Percentiles rank a stretch among this genome's conserved stretches.
Conservation (phyloP, 2,888 invertebrate genomes). For the Drosophila peninsularis region DNA sequence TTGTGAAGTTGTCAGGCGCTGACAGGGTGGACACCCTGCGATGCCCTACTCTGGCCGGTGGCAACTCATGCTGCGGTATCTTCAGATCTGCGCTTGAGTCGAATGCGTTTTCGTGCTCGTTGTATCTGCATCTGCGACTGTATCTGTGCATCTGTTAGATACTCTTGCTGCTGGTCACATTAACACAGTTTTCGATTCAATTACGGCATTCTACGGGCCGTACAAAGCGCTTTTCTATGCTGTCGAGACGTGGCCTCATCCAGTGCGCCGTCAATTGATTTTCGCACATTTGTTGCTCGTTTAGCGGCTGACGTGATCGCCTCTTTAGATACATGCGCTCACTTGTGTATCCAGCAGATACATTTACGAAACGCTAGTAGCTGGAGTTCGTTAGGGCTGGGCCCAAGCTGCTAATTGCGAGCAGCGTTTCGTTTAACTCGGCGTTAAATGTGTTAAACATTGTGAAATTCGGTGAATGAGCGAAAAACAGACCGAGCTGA, state of each 20-base stretch:
- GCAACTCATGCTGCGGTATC: slow-evolving; percentile 47
- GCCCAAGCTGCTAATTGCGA: slow-evolving; percentile 57
- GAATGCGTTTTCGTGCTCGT: slow-evolving; percentile 44
- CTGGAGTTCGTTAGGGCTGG: slow-evolving; percentile 15
- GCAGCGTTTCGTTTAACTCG: slow-evolving; percentile 47
- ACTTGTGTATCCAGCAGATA: slow-evolving; percentile 29
- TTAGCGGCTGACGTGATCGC: slow-evolving; percentile 64
- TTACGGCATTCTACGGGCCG: slow-evolving; percentile 53
- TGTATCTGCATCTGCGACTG: not conserved
- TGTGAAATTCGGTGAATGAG: slow-evolving; percentile 4
- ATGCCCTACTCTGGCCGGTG: slow-evolving; percentile 12
- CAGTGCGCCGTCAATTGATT: slow-evolving; percentile 66
- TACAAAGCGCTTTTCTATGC: slow-evolving; percentile 70
- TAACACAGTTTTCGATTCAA: slow-evolving; percentile 77
- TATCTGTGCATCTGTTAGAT: slow-evolving; percentile 43
- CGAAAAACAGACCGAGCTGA: not conserved
- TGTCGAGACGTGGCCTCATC: slow-evolving; percentile 5
- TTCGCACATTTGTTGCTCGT: slow-evolving; percentile 59
- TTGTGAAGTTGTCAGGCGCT: slow-evolving; percentile 69
- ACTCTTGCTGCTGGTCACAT: slow-evolving; percentile 64
- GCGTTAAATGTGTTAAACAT: slow-evolving; percentile 63
- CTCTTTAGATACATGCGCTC: slow-evolving; percentile 53
- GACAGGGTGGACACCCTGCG: slow-evolving; percentile 53
- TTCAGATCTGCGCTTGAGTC: slow-evolving; percentile 45
- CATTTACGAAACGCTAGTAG: slow-evolving; percentile 17